These are phyloP conservation scores for Falco peregrinus DNA, from an alignment of 2,797 vertebrate species.

Conservation along the genomic window DNA sequence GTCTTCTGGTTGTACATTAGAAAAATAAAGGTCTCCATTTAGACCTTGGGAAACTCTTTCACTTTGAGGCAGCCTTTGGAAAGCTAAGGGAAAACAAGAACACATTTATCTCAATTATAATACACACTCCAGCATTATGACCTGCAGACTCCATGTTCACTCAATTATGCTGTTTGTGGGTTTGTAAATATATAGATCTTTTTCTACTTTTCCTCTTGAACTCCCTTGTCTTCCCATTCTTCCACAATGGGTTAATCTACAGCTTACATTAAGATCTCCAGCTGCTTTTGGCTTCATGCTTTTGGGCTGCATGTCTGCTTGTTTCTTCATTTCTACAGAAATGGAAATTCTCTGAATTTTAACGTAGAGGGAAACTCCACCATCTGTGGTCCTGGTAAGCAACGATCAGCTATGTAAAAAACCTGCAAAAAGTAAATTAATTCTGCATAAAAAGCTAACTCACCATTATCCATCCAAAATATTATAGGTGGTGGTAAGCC, in stretches of 20 bases:
- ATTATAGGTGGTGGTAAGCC: conserved; percentile 94
- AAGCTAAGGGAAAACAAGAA: conserved; percentile 79
- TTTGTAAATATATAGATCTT: background rate
- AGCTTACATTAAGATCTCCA: background rate
- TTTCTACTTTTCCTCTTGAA: background rate
- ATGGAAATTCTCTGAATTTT: conserved; percentile 8
- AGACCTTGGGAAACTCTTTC: conserved; percentile 93
- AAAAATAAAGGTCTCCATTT: conserved; percentile 98
- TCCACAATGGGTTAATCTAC: background rate
- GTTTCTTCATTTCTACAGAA: background rate
- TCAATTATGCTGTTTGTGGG: background rate
- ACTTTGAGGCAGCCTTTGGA: conserved; percentile 92
- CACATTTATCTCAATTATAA: background rate
- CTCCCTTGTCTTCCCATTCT: background rate
- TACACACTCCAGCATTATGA: background rate
- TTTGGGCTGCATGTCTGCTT: background rate
- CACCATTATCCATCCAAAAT: conserved; percentile 99
- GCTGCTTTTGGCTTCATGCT: background rate
- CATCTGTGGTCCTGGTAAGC: background rate
- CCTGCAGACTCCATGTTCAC: background rate
- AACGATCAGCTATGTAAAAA: background rate
- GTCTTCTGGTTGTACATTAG: conserved; percentile 89
- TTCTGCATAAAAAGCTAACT: conserved; percentile 67
- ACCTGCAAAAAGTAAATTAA: background rate
- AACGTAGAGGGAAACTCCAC: background rate